These are phyloP conservation scores for Meandrusa payeni DNA, from an alignment of 2,888 invertebrate genomes.

Conservation along the genomic window DNA sequence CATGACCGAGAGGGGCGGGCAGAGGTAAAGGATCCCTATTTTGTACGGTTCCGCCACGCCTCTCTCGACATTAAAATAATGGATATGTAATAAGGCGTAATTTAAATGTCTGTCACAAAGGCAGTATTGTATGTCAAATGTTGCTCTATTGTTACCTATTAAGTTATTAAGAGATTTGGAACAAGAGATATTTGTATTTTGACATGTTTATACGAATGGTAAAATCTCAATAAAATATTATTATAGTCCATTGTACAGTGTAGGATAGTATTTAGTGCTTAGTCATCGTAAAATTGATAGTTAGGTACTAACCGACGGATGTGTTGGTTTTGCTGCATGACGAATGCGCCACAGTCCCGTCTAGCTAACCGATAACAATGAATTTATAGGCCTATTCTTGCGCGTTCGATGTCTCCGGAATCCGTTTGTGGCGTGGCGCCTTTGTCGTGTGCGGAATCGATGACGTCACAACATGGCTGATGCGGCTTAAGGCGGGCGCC, in stretches of 20 bases:
- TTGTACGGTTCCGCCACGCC: no score
- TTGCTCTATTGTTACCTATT: conserved; percentile 76
- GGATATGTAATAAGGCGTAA: conserved; percentile 33
- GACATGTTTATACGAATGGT: conserved; percentile 77
- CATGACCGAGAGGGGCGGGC: no score
- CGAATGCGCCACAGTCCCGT: conserved; percentile 61
- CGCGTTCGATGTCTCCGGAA: conserved; percentile 40
- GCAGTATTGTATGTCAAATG: conserved; percentile 68
- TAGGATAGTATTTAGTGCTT: conserved; percentile 62
- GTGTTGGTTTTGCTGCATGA: conserved; percentile 64
- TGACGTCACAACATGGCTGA: conserved; percentile 71
- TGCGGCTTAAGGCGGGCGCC: conserved; percentile 75
- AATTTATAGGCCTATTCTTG: conserved; percentile 73
- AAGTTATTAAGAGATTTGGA: conserved; percentile 67
- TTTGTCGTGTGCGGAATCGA: conserved; percentile 67
- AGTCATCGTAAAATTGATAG: conserved; percentile 66
- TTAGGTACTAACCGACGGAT: conserved; percentile 70
- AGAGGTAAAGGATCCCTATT: no score
- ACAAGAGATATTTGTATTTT: conserved; percentile 74
- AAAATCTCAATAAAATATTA: conserved; percentile 77
- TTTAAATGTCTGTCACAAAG: conserved; percentile 64
- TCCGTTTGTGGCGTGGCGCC: conserved; percentile 44
- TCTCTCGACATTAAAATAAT: conserved; percentile 11
- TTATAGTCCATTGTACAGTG: conserved; percentile 78
- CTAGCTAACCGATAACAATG: conserved; percentile 64